Percentiles rank a stretch among this genome's conserved stretches.
phyloP scores from a whole-genome alignment of 1,140 invertebrate genomes.

The Coptotermes formosanus region DNA sequence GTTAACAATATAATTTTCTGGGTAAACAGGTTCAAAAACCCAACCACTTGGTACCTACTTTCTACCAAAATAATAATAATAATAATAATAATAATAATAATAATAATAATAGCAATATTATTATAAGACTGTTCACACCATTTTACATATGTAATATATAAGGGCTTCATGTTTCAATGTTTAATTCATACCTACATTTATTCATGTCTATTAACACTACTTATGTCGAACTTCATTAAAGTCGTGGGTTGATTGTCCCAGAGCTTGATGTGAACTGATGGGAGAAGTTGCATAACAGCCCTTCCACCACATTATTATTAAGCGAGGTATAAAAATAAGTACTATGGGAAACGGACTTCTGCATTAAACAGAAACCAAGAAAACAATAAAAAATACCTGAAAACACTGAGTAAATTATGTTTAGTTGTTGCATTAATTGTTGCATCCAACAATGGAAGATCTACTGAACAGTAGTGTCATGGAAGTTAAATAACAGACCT shows the following conservation, averaged over 20 bases:
- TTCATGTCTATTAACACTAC: constrained; percentile 12
- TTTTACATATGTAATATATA: neutral
- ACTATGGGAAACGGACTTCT: constrained; percentile 31
- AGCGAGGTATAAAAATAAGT: constrained; percentile 37
- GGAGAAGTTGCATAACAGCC: neutral
- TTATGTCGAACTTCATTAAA: neutral
- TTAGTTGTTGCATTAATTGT: constrained; percentile 28
- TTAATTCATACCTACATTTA: neutral
- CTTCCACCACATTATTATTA: constrained; percentile 19
- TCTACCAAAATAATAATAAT: neutral
- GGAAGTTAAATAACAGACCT: constrained; percentile 28
- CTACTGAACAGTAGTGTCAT: constrained; percentile 24
- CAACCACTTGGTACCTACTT: neutral
- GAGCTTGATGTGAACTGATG: constrained; percentile 24
- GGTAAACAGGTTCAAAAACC: neutral
- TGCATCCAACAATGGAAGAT: constrained; percentile 30
- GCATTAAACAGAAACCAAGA: constrained; percentile 20
- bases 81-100: constrained; percentile 4
- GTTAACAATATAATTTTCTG: neutral
- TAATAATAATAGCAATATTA: neutral
- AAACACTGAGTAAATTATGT: constrained; percentile 21
- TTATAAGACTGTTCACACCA: constrained; percentile 25
- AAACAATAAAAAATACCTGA: constrained; percentile 28
- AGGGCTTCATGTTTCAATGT: neutral
- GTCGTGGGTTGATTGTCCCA: constrained; percentile 23